These are phyloP conservation scores for Pogonomyrmex californicus DNA, from an alignment of 1,140 invertebrate species.

Conservation along the genomic window DNA sequence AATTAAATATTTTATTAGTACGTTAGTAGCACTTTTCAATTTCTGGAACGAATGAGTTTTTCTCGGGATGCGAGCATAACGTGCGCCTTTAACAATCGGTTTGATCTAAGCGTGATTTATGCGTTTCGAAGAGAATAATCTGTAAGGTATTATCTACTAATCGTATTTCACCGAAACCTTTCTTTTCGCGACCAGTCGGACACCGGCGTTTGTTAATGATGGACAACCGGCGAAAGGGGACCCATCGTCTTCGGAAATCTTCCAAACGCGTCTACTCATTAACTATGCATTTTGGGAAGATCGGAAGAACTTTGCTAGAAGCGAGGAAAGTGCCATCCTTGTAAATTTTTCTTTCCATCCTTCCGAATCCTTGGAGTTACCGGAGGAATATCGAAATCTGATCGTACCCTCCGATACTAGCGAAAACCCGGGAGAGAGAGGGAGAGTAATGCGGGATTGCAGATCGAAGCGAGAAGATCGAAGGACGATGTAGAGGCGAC, in stretches of 20 bases:
- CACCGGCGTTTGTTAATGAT: constrained; percentile 47
- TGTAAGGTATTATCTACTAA: constrained; percentile 48
- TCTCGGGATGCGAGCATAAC: background rate
- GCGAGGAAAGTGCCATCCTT: constrained; percentile 38
- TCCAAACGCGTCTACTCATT: constrained; percentile 67
- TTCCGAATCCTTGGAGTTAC: constrained; percentile 23
- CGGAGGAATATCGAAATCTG: constrained; percentile 61
- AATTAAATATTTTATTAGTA: background rate
- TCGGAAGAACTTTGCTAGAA: constrained; percentile 26
- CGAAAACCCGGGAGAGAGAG: constrained; percentile 1
- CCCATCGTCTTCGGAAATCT: constrained; percentile 13
- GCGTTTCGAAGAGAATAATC: constrained; percentile 41
- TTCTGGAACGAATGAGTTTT: background rate
- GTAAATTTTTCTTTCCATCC: constrained; percentile 66
- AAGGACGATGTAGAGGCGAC: constrained; percentile 15
- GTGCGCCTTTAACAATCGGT: constrained; percentile 7
- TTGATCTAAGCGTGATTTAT: constrained; percentile 12
- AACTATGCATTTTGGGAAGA: constrained; percentile 69
- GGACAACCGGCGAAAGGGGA: constrained; percentile 36
- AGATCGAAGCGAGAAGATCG: background rate
- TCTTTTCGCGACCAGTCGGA: background rate
- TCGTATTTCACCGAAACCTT: constrained; percentile 42
- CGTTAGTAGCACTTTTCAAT: background rate
- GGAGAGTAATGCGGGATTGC: background rate
- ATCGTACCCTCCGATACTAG: constrained; percentile 60